Conservation (phyloP, 2,113 vertebrate genomes). For the Pandion haliaetus region DNA sequence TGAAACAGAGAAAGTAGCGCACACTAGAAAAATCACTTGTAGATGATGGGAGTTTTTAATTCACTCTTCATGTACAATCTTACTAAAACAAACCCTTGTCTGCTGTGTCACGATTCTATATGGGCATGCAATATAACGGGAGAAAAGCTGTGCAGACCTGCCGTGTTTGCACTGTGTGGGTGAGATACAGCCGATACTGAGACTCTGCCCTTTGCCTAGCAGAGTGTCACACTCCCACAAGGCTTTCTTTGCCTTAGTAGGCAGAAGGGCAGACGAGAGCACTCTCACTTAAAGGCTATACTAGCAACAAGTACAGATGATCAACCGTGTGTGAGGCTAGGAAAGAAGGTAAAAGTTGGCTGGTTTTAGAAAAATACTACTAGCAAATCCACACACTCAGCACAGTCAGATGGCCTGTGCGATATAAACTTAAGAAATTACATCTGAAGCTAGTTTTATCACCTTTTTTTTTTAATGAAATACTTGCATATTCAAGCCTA, state of each 20-base stretch:
- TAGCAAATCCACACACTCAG: background rate
- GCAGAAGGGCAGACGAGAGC: background rate
- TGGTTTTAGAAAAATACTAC: background rate
- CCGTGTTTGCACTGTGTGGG: fast-evolving
- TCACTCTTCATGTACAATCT: background rate
- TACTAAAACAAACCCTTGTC: background rate
- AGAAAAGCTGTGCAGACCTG: background rate
- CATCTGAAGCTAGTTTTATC: constrained; percentile 30
- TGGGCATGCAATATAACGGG: fast-evolving
- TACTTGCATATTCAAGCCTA: constrained; percentile 31
- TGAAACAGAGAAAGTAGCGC: background rate
- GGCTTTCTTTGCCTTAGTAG: background rate
- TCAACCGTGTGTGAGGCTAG: background rate
- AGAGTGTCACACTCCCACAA: background rate
- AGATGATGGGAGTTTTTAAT: background rate
- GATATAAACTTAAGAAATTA: background rate
- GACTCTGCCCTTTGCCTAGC: background rate
- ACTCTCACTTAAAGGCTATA: background rate
- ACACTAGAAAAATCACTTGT: background rate
- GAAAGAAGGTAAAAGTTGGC: background rate
- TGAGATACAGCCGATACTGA: background rate
- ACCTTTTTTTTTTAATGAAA: constrained; percentile 33
- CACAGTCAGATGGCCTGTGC: background rate
- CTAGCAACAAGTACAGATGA: background rate
- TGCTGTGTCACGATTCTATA: background rate